Evolutionary conservation across 23 tunicate species (phyloP).

Genomic region (Aplidium turbinatum): DNA sequence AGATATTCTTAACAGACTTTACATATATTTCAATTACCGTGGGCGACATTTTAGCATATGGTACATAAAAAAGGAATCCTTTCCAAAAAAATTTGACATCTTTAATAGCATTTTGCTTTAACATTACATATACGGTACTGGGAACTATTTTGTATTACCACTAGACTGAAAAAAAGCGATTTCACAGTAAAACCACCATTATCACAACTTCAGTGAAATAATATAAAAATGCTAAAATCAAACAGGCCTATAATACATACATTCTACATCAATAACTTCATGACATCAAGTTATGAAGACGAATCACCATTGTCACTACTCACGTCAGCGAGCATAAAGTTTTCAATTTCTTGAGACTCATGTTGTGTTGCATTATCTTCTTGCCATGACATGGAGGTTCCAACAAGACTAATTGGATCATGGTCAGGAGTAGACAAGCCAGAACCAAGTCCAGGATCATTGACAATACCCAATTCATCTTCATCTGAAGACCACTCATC

Average conservation of each 20-base stretch:
- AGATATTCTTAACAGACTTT: too few relatives aligned
- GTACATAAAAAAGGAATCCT: too few relatives aligned
- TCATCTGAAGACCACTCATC: constrained; percentile 95
- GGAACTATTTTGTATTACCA: too few relatives aligned
- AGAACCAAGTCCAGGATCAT: constrained; percentile 89
- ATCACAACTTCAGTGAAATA: background rate
- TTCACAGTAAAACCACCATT: too few relatives aligned
- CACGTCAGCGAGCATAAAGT: constrained; percentile 54
- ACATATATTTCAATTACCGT: too few relatives aligned
- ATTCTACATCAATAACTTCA: background rate
- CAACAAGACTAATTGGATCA: constrained; percentile 30
- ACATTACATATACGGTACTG: too few relatives aligned
- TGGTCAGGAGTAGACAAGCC: constrained; percentile 93
- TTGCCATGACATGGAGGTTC: constrained; percentile 14
- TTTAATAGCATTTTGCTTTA: too few relatives aligned
- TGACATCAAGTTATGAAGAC: background rate
- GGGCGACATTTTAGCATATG: too few relatives aligned
- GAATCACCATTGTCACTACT: too few relatives aligned
- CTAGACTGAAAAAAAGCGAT: too few relatives aligned
- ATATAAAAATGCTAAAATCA: background rate
- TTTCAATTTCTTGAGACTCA: constrained; percentile 76
- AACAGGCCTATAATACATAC: background rate
- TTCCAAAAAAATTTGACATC: too few relatives aligned
- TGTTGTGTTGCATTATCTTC: constrained; percentile 25
- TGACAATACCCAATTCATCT: constrained; percentile 61